Evolutionary conservation across 92 coral and sea anemone genomes (phyloP), one percentile per base, ranked within the genome.

Genomic region (Actinostola sp.): DNA sequence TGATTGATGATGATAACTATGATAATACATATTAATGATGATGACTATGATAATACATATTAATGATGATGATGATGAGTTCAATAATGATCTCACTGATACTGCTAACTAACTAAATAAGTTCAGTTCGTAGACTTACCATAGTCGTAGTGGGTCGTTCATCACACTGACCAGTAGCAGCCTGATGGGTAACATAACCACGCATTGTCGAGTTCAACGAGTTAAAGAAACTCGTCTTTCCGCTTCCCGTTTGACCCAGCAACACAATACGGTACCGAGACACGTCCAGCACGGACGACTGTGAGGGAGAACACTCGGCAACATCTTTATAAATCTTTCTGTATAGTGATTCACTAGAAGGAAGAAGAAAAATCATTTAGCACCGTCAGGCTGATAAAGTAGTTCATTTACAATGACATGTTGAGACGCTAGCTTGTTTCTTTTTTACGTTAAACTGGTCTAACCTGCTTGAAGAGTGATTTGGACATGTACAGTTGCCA

Each of bases 171-270:
- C 82, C 82, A 17, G 46, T 33, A 10, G 51, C 83, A 30, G 83
- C 83, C 28, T 58, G 76, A 31, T 63, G 30, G 3, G 83, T 78
- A 1, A 78, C 56, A 61, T 56, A 29, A 25, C 83, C 83, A 58
- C 59, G 83, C 53, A 78, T 42, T 20, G 64, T 67, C 28, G 83
- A 78, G 48, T 78, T 57, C 30, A 78, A 30, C 25, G 83, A 55
- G 61, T 78, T 78, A 52, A 78, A 78, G 26, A 78, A 78, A 61
- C 83, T 66, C 8, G 83, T 67, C 16, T 78, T 78, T 10, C 83
- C 83, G 28, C 76, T 62, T 23, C 76, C 76, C 13, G 63, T 56
- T 48, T 78, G 76, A 0, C 83, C 83, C 50, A 78, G 52, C 13
- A 78, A 59, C 17, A 78, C 34, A 41, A 78, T 48, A 41, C 73